Percentiles rank a stretch among this genome's conserved stretches.
Evolutionary conservation across 2,797 vertebrate genomes (phyloP).

Genomic region (Sebastes diploproa): DNA sequence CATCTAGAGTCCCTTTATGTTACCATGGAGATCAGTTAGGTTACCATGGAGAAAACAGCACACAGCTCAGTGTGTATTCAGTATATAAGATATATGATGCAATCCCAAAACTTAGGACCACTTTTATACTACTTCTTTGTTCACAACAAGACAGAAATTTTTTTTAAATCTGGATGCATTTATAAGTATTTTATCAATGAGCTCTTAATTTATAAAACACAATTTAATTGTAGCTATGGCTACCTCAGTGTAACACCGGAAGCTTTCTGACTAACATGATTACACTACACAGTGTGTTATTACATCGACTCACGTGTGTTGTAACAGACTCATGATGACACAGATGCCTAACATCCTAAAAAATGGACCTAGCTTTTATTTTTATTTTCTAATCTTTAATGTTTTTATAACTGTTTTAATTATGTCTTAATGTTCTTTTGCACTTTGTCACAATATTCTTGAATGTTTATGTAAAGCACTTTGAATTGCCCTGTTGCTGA

Average conservation of each 20-base stretch:
- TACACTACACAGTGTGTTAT: not conserved
- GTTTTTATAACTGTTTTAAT: too few relatives aligned
- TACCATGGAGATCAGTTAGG: not conserved
- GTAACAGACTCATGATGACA: too few relatives aligned
- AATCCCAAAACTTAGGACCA: not conserved
- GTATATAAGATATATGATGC: not conserved
- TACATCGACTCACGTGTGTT: not conserved
- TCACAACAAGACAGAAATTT: not conserved
- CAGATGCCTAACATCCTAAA: not conserved
- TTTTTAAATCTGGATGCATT: not conserved
- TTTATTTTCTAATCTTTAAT: too few relatives aligned
- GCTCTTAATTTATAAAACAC: not conserved
- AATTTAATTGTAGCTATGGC: not conserved
- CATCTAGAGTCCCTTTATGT: not conserved
- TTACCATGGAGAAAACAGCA: not conserved
- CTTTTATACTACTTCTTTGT: not conserved
- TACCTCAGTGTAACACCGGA: not conserved
- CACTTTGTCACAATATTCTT: too few relatives aligned
- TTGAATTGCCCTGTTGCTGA: too few relatives aligned
- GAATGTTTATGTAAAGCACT: too few relatives aligned
- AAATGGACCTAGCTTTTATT: too few relatives aligned
- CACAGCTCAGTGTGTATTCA: too few relatives aligned
- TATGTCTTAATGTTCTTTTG: too few relatives aligned
- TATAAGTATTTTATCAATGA: not conserved
- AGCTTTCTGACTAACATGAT: too few relatives aligned